phyloP scores from a whole-genome alignment of 2,888 invertebrate genomes.

The Lysandra bellargus region DNA sequence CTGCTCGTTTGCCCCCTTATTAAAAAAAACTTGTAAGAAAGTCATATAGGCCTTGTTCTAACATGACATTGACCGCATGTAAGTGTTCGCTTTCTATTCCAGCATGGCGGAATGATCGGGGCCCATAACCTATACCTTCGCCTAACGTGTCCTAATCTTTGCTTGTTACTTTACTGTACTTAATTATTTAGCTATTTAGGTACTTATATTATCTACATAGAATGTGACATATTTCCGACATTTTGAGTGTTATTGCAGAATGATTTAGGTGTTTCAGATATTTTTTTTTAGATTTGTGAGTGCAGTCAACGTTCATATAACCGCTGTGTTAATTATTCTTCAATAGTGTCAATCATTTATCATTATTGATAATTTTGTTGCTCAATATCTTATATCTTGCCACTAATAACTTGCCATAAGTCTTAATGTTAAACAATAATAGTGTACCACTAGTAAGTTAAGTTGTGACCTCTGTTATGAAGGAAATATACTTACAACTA shows the following conservation, averaged over 20 bases:
- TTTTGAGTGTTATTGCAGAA: not conserved
- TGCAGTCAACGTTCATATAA: not conserved
- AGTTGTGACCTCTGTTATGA: not conserved
- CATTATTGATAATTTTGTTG: not conserved
- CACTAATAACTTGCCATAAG: not conserved
- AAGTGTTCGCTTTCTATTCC: slow-evolving; percentile 60
- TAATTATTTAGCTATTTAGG: not conserved
- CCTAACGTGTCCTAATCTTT: slow-evolving; percentile 50
- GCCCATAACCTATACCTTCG: slow-evolving; percentile 53
- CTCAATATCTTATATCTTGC: slow-evolving; percentile 9
- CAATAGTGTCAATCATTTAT: not conserved
- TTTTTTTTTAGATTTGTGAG: not conserved
- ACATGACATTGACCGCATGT: slow-evolving; percentile 52
- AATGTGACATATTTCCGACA: not conserved
- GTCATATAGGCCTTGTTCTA: not conserved
- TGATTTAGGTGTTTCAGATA: too few species aligned
- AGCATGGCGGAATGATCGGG: slow-evolving; percentile 74
- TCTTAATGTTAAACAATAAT: not conserved
- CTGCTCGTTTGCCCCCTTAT: too few species aligned
- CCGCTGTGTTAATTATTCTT: not conserved
- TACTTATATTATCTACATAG: not conserved
- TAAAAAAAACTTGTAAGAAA: too few species aligned
- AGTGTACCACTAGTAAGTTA: not conserved
- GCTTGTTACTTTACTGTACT: slow-evolving; percentile 44
- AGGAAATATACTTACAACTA: not conserved